phyloP scores from a whole-genome alignment of 2,888 invertebrate genomes.

The Ptilodon capucinus region DNA sequence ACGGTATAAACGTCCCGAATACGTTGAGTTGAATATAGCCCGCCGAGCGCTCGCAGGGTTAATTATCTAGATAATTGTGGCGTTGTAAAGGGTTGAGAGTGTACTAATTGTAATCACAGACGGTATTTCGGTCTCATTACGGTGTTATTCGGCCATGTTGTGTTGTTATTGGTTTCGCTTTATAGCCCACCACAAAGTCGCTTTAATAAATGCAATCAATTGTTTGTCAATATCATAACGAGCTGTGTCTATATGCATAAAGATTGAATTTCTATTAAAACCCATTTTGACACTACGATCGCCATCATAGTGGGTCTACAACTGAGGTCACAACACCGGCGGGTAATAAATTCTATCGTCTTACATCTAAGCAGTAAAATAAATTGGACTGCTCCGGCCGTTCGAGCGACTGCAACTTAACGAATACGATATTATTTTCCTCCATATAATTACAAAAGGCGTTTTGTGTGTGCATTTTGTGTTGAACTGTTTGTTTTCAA shows the following conservation, averaged over 20 bases:
- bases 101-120: conserved; percentile 29
- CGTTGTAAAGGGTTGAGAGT: conserved; percentile 26
- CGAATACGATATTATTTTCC: background rate
- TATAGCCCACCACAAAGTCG: no score
- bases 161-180: conserved; percentile 9
- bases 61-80: conserved; percentile 44
- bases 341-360: background rate
- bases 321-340: background rate
- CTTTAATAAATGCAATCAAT: no score
- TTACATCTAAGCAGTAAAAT: background rate
- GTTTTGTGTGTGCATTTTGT: no score
- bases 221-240: no score
- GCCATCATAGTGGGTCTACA: background rate
- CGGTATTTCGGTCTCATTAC: conserved; percentile 15
- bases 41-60: conserved; percentile 24
- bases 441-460: background rate
- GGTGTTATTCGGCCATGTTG: conserved; percentile 14
- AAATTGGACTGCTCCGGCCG: background rate
- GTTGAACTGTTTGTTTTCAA: no score
- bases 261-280: conserved; percentile 1
- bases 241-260: no score
- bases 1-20: conserved; percentile 14
- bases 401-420: background rate
- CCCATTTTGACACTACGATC: background rate
- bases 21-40: conserved; percentile 13